These are phyloP conservation scores for Bettongia penicillata DNA, from an alignment of 2,113 vertebrate species.

Conservation along the genomic window DNA sequence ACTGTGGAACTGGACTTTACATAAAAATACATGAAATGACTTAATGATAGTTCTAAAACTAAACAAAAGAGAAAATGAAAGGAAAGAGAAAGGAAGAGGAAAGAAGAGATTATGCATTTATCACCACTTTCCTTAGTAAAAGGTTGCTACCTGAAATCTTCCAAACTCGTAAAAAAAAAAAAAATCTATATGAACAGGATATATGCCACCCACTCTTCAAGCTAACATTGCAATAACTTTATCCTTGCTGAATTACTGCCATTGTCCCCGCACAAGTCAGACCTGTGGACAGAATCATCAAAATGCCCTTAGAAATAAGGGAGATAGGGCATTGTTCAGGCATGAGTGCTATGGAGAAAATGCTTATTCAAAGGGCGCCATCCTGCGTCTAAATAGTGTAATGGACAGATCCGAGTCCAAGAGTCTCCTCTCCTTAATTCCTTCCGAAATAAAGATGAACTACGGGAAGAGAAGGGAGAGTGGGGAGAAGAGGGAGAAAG, in stretches of 20 bases:
- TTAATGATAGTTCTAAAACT: slow-evolving; percentile 12
- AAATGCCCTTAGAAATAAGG: slow-evolving; percentile 20
- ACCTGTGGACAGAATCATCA: neutral
- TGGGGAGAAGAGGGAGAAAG: neutral
- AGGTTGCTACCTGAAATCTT: slow-evolving; percentile 7
- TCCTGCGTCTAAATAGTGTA: slow-evolving; percentile 79
- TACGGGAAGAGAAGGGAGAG: neutral
- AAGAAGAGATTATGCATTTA: slow-evolving; percentile 28
- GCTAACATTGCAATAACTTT: neutral
- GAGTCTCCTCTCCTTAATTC: neutral
- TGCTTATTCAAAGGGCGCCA: slow-evolving; percentile 83
- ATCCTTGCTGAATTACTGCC: neutral
- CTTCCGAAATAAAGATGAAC: neutral
- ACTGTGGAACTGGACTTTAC: neutral
- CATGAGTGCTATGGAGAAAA: slow-evolving; percentile 57
- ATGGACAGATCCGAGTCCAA: slow-evolving; percentile 53
- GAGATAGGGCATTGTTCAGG: neutral
- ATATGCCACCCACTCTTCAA: neutral
- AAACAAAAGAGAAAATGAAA: slow-evolving; percentile 20
- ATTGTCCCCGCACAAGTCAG: neutral
- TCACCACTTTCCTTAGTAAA: slow-evolving; percentile 14
- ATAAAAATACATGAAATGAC: neutral
- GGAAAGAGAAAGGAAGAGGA: slow-evolving; percentile 24
- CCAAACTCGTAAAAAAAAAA: slow-evolving; percentile 27
- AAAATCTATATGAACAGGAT: neutral